Base-by-base conservation (phyloP, 2,888 invertebrate genomes). In the Ophion ventricosus region DNA sequence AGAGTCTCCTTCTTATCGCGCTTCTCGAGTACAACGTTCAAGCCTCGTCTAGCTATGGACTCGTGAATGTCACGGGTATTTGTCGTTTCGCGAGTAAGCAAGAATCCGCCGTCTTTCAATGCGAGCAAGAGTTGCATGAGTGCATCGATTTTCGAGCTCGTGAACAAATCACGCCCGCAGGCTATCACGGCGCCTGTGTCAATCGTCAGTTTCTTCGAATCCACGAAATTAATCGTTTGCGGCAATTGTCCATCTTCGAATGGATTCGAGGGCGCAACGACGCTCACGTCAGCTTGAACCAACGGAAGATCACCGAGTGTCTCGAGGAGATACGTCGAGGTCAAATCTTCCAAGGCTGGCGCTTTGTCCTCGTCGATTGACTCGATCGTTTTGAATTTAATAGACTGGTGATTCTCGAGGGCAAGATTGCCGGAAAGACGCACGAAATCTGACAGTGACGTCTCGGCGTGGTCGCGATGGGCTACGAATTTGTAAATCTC, bases 301-400 rank as follows among this genome's bases (percentile, higher is more conserved):
- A 96, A 91, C 0, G 97, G 97, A 57, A 96, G 91, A 88, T 97
- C 96, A 67, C 95, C 95, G 0, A 97, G 93, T 0, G 95, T 93
- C 1, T 95, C 94, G 10, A 94, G 92, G 7, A 97, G 94, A 14
- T 93, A 87, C 2, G 95, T 94, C 0, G 96, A 93, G 0, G 96
- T 87, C 0, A 93, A 80, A 23, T 93, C 85, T 25, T 94, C 93
- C 0, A 91, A 84, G 0, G 89, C 64, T 2, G 90, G 79, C 1
- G 88, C 84, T 17, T 90, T 88, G 2, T 80, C 84, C 3, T 88
- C 89, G 14, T 91, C 90, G 88, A 92, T 76, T 83, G 94, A 17
- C 87, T 94, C 91, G 74, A 93, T 25, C 2, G 90, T 88, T 85
- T 91, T 94, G 0, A 94, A 89, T 73, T 91, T 92, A 5, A 91